These are phyloP conservation scores for Sebastes minor DNA, from an alignment of 2,797 vertebrate genomes.

Conservation along the genomic window DNA sequence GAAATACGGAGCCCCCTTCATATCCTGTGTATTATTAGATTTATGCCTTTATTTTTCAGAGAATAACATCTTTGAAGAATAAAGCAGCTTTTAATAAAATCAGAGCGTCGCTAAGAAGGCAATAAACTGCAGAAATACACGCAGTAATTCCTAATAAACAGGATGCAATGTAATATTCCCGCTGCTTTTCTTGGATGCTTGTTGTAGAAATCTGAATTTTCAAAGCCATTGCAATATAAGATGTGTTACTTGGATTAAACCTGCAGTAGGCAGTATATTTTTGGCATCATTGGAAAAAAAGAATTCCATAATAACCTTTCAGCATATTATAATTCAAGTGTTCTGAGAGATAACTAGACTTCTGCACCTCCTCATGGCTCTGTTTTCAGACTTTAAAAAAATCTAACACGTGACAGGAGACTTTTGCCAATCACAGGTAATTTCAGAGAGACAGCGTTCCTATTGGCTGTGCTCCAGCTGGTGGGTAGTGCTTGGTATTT, in stretches of 20 bases:
- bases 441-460: too few relatives aligned
- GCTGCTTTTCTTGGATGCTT: background rate
- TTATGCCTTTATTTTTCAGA: constrained; percentile 48
- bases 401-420: too few relatives aligned
- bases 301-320: too few relatives aligned
- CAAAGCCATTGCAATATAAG: background rate
- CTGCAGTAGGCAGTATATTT: too few relatives aligned
- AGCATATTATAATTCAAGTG: too few relatives aligned
- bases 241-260: background rate
- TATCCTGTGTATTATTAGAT: constrained; percentile 72
- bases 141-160: constrained; percentile 51
- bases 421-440: too few relatives aligned
- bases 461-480: too few relatives aligned
- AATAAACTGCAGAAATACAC: constrained; percentile 49
- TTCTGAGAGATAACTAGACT: too few relatives aligned
- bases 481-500: too few relatives aligned
- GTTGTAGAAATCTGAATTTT: background rate
- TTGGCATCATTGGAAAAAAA: too few relatives aligned
- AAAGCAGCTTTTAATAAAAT: constrained; percentile 66
- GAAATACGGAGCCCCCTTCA: constrained; percentile 56
- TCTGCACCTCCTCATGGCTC: too few relatives aligned
- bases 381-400: too few relatives aligned
- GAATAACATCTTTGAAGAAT: constrained; percentile 46
- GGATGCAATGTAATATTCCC: constrained; percentile 39
- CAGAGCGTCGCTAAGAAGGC: constrained; percentile 11